Evolutionary conservation across 2,113 vertebrate genomes (phyloP), one percentile per base, ranked within the genome.

Genomic region (Podarcis raffonei): DNA sequence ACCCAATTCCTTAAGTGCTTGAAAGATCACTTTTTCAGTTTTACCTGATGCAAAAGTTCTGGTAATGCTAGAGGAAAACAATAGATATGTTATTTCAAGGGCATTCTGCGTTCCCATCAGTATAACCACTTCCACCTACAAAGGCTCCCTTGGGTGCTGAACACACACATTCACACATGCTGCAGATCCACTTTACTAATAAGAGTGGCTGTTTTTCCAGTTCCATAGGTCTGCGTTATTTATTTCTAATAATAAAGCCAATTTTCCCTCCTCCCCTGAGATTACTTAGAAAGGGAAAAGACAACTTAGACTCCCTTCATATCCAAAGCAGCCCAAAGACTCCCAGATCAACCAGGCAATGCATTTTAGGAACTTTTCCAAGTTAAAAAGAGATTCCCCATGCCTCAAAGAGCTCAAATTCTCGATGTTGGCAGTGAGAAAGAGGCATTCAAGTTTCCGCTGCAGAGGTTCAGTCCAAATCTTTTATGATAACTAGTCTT

Each of bases 11-110:
- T 99, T 99, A 91, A 99, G 96, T 9, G 98, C 99, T 96, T 99
- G 99, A 94, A 99, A 99, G 94, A 99, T 99, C 90, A 99, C 99
- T 94, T 99, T 99, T 97, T 99, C 99, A 12, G 99, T 99, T 97
- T 99, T 99, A 84, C 99, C 99, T 9, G 99, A 99, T 12, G 99
- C 99, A 96, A 99, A 99, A 2, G 99, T 99, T 95, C 99, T 97
- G 78, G 99, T 99, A 93, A 99, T 99, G 93, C 99, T 99, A 91
- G 32, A 90, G 6, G 4, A 91, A 25, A 27, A 30, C 90, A 3
- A 88, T 6, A 30, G 18, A 3, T 82, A 35, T 78, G 39, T 84
- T 2, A 27, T 93, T 91, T 9, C 6, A 79, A 37, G 16, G 35
- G 16, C 65, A 53, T 59, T 88, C 85, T 53, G 6, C 12, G 57